Percentiles rank a stretch among this genome's conserved stretches.
phyloP scores from a whole-genome alignment of 2,888 invertebrate genomes.

The Epicampocera succincta region DNA sequence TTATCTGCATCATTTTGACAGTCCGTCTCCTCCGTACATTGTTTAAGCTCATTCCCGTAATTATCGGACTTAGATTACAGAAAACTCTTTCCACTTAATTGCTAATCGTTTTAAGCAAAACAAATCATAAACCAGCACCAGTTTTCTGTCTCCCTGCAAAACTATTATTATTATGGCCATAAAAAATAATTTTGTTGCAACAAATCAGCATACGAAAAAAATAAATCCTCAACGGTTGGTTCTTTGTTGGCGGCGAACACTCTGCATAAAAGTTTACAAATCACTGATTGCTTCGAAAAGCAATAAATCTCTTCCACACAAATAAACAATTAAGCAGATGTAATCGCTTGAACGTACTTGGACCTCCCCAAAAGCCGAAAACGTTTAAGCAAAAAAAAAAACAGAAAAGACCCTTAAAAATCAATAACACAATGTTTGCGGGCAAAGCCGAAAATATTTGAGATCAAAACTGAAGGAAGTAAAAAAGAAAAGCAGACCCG shows the following conservation, averaged over 20 bases:
- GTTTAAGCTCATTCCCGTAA: no score
- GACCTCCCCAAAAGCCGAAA: slow-evolving; percentile 27
- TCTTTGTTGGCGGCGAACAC: slow-evolving; percentile 12
- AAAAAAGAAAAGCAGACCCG: neutral
- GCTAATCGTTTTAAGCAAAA: no score
- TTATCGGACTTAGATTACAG: no score
- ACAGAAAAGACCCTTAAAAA: slow-evolving; percentile 57
- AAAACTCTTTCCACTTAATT: no score
- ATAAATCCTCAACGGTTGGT: neutral
- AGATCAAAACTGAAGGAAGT: slow-evolving; percentile 16
- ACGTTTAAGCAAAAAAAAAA: slow-evolving; percentile 21
- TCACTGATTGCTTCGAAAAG: slow-evolving; percentile 42
- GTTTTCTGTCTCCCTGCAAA: no score
- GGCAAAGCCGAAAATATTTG: slow-evolving; percentile 23
- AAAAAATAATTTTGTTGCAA: slow-evolving; percentile 14
- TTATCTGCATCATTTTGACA: no score
- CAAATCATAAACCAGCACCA: no score
- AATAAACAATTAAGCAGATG: slow-evolving; percentile 62
- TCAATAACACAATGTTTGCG: slow-evolving; percentile 47
- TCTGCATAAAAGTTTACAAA: slow-evolving; percentile 20
- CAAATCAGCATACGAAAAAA: slow-evolving; percentile 18
- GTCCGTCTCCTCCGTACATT: no score
- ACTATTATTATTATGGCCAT: no score
- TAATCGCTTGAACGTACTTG: slow-evolving; percentile 45
- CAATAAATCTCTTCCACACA: slow-evolving; percentile 58